Percentiles rank a stretch among this genome's conserved stretches.
phyloP scores from a whole-genome alignment of 30 jellyfish, hydroid and myxozoan species.

The Cassiopea xamachana region DNA sequence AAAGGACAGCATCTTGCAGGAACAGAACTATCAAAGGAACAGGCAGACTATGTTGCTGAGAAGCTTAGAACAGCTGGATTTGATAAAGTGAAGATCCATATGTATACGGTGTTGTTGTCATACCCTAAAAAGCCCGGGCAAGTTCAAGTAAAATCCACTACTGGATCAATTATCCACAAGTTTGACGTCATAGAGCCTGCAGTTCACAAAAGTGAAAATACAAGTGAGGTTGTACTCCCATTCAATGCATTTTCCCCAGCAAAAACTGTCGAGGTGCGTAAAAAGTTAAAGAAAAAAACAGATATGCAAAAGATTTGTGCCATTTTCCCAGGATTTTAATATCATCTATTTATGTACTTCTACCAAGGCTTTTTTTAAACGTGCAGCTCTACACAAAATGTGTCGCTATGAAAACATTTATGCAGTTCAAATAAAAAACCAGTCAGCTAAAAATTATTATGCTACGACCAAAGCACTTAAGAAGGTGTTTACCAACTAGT shows the following conservation, averaged over 20 bases:
- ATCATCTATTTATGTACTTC: too few species aligned
- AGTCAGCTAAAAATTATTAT: too few species aligned
- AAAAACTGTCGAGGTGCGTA: constrained; percentile 55
- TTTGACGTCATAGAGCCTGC: constrained; percentile 52
- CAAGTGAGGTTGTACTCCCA: constrained; percentile 55
- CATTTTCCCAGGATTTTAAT: background rate
- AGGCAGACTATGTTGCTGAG: constrained; percentile 58
- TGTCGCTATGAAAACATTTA: too few species aligned
- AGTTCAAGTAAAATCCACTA: constrained; percentile 12
- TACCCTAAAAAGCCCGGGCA: constrained; percentile 81
- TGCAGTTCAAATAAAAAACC: too few species aligned
- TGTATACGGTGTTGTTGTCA: constrained; percentile 71
- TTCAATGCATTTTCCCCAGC: constrained; percentile 80
- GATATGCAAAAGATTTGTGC: too few species aligned
- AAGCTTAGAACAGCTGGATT: constrained; percentile 73
- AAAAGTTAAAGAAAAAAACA: too few species aligned
- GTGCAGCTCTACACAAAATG: too few species aligned
- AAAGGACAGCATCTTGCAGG: constrained; percentile 82
- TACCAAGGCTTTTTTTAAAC: too few species aligned
- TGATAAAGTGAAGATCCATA: constrained; percentile 71
- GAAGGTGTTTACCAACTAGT: too few species aligned
- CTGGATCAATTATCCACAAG: constrained; percentile 26
- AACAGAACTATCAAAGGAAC: constrained; percentile 63
- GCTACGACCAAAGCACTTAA: too few species aligned
- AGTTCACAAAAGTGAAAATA: constrained; percentile 42